A percentile compares a stretch with the other conserved stretches of the same genome.
Conservation (phyloP, 2,888 invertebrate species). For the Biston stratarius region DNA sequence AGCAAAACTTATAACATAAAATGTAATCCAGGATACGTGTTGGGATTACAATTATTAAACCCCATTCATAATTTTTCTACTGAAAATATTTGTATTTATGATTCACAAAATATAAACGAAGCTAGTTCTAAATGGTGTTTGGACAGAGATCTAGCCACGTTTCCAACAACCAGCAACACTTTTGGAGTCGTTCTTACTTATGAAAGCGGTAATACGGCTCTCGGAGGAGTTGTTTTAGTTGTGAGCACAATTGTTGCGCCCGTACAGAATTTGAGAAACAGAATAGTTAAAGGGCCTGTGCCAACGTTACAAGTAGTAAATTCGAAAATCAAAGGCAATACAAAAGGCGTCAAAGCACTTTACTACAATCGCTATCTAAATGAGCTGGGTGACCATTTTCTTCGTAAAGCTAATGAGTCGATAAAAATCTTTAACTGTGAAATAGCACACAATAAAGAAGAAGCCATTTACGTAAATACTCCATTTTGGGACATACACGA, state of each 20-base stretch:
- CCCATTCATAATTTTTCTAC: constrained; percentile 95
- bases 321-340: constrained; percentile 92
- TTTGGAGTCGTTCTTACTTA: constrained; percentile 93
- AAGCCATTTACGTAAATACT: constrained; percentile 93
- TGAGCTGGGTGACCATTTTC: constrained; percentile 93
- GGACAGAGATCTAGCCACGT: constrained; percentile 93
- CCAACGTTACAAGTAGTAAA: constrained; percentile 91
- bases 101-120: constrained; percentile 89
- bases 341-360: constrained; percentile 92
- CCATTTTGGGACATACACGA: constrained; percentile 94
- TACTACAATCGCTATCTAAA: constrained; percentile 96
- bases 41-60: constrained; percentile 96
- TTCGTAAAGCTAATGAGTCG: constrained; percentile 95
- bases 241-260: constrained; percentile 91
- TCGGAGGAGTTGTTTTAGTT: constrained; percentile 93
- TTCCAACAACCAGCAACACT: constrained; percentile 95
- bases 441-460: constrained; percentile 92
- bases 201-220: constrained; percentile 91
- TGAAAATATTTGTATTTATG: constrained; percentile 93
- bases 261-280: constrained; percentile 90
- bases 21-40: constrained; percentile 93
- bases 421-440: constrained; percentile 93
- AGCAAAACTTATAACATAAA: constrained; percentile 87
- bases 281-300: constrained; percentile 92
- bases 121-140: constrained; percentile 91